phyloP scores from a whole-genome alignment of 2,888 invertebrate species.

The Lithophane socia region DNA sequence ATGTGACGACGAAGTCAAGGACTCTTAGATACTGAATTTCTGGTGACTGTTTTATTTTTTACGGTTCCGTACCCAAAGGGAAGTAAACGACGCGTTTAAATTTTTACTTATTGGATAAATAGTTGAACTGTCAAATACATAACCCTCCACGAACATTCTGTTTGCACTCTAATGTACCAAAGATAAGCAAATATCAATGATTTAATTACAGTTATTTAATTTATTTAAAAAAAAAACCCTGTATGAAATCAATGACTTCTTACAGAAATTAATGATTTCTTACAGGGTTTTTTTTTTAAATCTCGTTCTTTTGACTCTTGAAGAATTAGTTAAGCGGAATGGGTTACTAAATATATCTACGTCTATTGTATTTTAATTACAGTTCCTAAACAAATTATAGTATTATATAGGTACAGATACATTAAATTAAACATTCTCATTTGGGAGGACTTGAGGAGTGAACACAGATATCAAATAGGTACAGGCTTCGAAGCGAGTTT shows the following conservation, averaged over 20 bases:
- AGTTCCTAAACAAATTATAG: background rate
- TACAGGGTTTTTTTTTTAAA: no score
- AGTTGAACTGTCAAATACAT: no score
- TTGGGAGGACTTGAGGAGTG: constrained; percentile 23
- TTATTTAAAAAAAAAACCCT: no score
- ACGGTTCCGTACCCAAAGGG: background rate
- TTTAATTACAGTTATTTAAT: no score
- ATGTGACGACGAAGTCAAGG: background rate
- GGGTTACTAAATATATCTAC: no score
- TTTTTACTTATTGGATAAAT: background rate
- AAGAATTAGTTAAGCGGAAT: no score
- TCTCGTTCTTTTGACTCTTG: no score
- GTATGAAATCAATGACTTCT: no score
- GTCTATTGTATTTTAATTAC: background rate
- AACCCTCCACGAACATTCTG: background rate
- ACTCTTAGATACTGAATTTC: background rate
- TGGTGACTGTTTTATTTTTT: no score
- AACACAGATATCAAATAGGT: constrained; percentile 57
- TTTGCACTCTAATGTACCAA: background rate
- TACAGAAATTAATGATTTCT: no score
- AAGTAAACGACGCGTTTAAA: background rate
- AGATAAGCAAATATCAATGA: background rate
- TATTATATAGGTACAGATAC: background rate
- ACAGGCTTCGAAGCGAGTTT: constrained; percentile 60
- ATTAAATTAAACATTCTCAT: constrained; percentile 36